A percentile compares a stretch with the other conserved stretches of the same genome.
These are phyloP conservation scores for Euwallacea fornicatus DNA, from an alignment of 1,140 invertebrate species.

Conservation along the genomic window DNA sequence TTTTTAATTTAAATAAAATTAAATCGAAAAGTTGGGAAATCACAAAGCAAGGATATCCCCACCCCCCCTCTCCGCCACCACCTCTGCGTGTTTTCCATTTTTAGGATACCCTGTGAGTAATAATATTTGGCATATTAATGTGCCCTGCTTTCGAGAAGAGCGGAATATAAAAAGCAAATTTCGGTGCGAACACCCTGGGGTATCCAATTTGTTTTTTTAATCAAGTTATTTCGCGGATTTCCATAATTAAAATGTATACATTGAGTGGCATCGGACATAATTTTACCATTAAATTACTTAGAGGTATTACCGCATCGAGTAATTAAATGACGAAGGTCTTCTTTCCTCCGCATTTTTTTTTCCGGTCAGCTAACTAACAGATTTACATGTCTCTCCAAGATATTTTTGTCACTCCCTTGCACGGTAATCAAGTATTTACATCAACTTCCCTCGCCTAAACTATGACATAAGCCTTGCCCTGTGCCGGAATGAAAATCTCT, in stretches of 20 bases:
- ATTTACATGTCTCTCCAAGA: background rate
- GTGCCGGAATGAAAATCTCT: background rate
- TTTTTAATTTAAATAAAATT: no score
- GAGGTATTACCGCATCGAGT: background rate
- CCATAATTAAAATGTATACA: constrained; percentile 4
- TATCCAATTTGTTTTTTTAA: constrained; percentile 5
- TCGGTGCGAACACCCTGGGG: background rate
- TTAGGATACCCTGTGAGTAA: background rate
- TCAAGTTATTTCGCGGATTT: background rate
- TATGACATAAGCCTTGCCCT: background rate
- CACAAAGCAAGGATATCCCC: no score
- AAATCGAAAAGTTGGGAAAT: no score
- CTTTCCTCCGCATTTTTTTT: background rate
- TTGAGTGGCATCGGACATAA: constrained; percentile 3
- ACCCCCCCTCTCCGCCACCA: no score
- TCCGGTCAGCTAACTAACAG: background rate
- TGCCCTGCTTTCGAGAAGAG: background rate
- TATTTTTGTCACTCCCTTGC: no score
- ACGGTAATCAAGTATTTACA: no score
- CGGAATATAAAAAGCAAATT: constrained; percentile 4
- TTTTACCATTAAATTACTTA: background rate
- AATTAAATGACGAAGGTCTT: background rate
- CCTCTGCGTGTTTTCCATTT: no score
- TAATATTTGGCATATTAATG: background rate
- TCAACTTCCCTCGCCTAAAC: background rate